Evolutionary conservation across 2,888 invertebrate species (phyloP).

Genomic region (Andrena haemorrhoa): DNA sequence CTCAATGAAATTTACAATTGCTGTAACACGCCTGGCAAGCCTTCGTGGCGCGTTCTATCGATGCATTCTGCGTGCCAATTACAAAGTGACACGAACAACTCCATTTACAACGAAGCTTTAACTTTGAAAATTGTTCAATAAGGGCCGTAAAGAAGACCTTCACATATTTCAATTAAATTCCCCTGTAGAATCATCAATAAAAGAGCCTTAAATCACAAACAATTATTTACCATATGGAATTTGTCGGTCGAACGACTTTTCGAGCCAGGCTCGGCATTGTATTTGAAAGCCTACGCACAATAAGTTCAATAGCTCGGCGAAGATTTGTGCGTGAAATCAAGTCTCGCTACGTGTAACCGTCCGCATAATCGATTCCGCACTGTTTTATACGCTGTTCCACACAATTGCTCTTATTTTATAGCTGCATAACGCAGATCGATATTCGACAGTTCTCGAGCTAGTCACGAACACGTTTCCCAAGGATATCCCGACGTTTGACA

Average conservation of each 20-base stretch:
- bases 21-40: constrained; percentile 10
- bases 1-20: constrained; percentile 45
- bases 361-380: constrained; percentile 44
- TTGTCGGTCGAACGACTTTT: too few relatives aligned
- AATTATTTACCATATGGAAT: too few relatives aligned
- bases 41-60: constrained; percentile 10
- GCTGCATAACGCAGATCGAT: constrained; percentile 71
- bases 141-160: too few relatives aligned
- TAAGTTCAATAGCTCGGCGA: constrained; percentile 16
- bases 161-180: too few relatives aligned
- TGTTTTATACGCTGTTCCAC: constrained; percentile 43
- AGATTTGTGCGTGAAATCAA: constrained; percentile 15
- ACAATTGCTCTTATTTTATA: constrained; percentile 64
- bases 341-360: constrained; percentile 4
- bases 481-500: constrained; percentile 54
- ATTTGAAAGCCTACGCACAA: constrained; percentile 5
- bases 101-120: background rate
- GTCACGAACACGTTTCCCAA: constrained; percentile 67
- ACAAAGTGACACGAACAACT: background rate
- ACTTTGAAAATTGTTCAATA: too few relatives aligned
- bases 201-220: too few relatives aligned
- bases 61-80: constrained; percentile 13
- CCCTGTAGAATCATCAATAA: too few relatives aligned
- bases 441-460: constrained; percentile 66
- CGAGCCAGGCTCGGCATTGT: too few relatives aligned